Percentiles rank a stretch among this genome's conserved stretches.
Conservation (phyloP, 1,140 invertebrate species). For the Drosophila murphyi region DNA sequence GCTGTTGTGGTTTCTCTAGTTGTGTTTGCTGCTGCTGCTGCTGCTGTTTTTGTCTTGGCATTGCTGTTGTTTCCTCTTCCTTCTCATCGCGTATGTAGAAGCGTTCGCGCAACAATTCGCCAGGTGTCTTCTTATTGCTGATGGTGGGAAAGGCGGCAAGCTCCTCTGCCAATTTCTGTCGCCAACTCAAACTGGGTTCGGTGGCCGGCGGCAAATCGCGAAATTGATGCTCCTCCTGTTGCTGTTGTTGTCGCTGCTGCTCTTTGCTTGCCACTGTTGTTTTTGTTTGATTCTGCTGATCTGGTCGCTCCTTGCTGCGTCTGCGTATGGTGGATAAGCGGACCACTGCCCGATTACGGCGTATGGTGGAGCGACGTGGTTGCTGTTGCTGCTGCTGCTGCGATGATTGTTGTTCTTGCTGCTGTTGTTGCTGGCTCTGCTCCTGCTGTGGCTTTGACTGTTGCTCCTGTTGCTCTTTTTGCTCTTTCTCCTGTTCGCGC, state of each 20-base stretch:
- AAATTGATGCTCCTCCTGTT: constrained; percentile 61
- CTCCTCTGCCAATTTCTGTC: constrained; percentile 87
- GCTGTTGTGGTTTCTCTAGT: background rate
- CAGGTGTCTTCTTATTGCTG: constrained; percentile 87
- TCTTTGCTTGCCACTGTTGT: constrained; percentile 52
- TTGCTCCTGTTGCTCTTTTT: constrained; percentile 1
- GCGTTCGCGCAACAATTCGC: constrained; percentile 90
- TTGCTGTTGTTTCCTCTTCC: constrained; percentile 53
- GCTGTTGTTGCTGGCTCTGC: background rate
- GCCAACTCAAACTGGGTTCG: constrained; percentile 85
- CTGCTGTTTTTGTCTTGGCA: constrained; percentile 7
- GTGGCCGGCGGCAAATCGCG: constrained; percentile 64
- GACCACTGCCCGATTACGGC: constrained; percentile 89
- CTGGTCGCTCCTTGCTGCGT: constrained; percentile 85
- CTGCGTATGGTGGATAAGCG: constrained; percentile 88
- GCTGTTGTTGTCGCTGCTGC: constrained; percentile 59
- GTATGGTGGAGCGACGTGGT: constrained; percentile 87
- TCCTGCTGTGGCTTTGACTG: constrained; percentile 10
- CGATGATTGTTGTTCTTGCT: constrained; percentile 12
- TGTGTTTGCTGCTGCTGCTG: constrained; percentile 1
- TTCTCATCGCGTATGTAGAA: constrained; percentile 89
- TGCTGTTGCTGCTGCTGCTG: constrained; percentile 7
- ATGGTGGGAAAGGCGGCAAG: constrained; percentile 72
- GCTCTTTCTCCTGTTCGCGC: constrained; percentile 7
- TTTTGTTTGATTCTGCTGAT: constrained; percentile 25